Evolutionary conservation across 2,113 vertebrate species (phyloP).

Genomic region (Xenus cinereus): DNA sequence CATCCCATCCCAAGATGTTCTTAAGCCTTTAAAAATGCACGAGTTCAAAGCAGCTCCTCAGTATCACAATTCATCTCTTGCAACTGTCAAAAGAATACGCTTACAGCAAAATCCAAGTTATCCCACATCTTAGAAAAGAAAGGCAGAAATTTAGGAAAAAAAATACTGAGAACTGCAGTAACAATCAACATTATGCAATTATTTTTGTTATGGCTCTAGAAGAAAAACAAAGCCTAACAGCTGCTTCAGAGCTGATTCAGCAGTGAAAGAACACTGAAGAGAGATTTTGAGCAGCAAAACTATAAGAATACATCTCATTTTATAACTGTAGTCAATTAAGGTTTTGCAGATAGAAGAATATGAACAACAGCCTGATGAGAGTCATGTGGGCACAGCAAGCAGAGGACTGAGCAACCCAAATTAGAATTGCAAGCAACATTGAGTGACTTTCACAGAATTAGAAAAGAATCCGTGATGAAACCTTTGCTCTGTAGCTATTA

Average conservation of each 20-base stretch:
- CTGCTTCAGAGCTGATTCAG: constrained; percentile 27
- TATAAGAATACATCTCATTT: background rate
- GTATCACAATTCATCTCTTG: background rate
- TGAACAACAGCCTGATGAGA: background rate
- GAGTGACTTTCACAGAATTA: background rate
- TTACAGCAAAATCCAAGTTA: background rate
- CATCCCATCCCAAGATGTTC: rapidly evolving
- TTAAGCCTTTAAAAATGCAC: background rate
- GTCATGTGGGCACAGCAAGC: background rate
- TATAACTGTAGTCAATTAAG: background rate
- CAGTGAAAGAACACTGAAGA: background rate
- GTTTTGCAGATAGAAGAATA: background rate
- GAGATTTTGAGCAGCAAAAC: background rate
- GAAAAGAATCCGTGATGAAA: background rate
- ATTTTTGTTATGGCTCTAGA: background rate
- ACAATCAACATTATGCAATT: background rate
- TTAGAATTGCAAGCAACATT: background rate
- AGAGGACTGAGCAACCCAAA: background rate
- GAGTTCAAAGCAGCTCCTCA: background rate
- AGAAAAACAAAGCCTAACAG: background rate
- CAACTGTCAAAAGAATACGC: background rate
- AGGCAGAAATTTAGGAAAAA: background rate
- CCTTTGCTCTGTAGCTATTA: background rate
- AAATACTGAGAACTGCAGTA: background rate
- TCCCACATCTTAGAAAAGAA: background rate